Percentiles rank a stretch among this genome's conserved stretches.
These are phyloP conservation scores for Ptychochromis oligacanthus DNA, from an alignment of 2,113 vertebrate species.

Conservation along the genomic window DNA sequence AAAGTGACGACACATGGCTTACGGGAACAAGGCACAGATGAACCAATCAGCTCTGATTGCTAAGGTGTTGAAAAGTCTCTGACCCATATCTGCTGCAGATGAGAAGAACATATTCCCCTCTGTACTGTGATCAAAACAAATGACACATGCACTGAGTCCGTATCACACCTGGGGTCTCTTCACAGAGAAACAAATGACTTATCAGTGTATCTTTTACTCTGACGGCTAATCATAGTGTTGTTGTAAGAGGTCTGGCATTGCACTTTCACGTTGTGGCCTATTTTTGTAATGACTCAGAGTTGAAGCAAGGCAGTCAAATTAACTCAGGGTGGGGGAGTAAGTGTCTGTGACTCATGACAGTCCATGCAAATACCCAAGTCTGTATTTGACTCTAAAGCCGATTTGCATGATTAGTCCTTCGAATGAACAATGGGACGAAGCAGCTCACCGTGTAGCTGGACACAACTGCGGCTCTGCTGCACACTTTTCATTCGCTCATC, in stretches of 20 bases:
- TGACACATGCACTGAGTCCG: slow-evolving; percentile 4
- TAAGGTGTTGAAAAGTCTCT: background rate
- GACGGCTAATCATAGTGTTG: slow-evolving; percentile 4
- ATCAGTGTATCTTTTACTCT: slow-evolving; percentile 6
- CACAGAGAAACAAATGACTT: background rate
- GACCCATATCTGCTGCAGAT: background rate
- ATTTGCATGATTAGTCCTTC: slow-evolving; percentile 53
- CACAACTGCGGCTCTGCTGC: background rate
- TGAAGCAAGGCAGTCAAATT: slow-evolving; percentile 39
- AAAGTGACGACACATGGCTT: slow-evolving; percentile 6
- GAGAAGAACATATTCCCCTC: background rate
- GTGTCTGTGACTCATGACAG: slow-evolving; percentile 36
- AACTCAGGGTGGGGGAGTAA: background rate
- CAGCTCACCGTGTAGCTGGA: background rate
- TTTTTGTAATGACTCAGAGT: slow-evolving; percentile 54
- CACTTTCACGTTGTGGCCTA: background rate
- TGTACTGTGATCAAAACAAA: slow-evolving; percentile 10
- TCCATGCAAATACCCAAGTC: slow-evolving; percentile 60
- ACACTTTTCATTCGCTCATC: background rate
- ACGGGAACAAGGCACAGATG: slow-evolving; percentile 27
- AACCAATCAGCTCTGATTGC: slow-evolving; percentile 31
- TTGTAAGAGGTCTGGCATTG: background rate
- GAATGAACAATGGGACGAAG: background rate
- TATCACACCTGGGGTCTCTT: background rate
- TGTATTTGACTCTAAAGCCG: slow-evolving; percentile 45